Conservation (phyloP, 2,797 vertebrate genomes). For the Phoebastria nigripes region DNA sequence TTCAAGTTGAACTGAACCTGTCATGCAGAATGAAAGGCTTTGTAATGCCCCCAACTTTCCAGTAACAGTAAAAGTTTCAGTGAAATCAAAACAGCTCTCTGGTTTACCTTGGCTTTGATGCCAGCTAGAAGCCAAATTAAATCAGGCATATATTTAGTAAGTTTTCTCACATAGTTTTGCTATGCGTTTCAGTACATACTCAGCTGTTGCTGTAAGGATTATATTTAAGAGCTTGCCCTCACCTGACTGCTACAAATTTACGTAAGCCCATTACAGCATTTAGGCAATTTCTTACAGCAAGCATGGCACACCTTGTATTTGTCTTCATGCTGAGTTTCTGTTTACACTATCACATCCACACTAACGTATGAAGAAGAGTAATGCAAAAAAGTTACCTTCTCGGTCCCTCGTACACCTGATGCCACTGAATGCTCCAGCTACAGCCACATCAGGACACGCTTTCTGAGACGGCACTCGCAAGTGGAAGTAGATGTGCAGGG, state of each 20-base stretch:
- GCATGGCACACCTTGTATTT: background rate
- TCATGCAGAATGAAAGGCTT: background rate
- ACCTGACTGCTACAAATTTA: background rate
- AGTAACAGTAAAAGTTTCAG: background rate
- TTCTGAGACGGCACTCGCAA: accelerated
- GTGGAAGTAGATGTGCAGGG: background rate
- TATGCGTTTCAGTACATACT: background rate
- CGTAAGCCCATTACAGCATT: accelerated
- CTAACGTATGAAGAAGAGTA: background rate
- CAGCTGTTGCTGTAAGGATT: background rate
- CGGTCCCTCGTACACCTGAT: accelerated
- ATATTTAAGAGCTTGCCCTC: background rate
- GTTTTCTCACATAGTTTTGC: background rate
- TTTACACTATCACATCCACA: background rate
- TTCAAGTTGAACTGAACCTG: background rate
- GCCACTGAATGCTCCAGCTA: background rate
- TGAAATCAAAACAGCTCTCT: background rate
- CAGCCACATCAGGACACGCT: accelerated
- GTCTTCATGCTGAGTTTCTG: background rate
- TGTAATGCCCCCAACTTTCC: background rate
- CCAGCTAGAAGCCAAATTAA: background rate
- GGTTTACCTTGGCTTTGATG: background rate
- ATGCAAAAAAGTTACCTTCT: background rate
- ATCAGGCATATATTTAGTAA: background rate
- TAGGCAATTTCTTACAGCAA: background rate